Base-by-base conservation (phyloP, 2,888 invertebrate species). In the Deilephila porcellus region DNA sequence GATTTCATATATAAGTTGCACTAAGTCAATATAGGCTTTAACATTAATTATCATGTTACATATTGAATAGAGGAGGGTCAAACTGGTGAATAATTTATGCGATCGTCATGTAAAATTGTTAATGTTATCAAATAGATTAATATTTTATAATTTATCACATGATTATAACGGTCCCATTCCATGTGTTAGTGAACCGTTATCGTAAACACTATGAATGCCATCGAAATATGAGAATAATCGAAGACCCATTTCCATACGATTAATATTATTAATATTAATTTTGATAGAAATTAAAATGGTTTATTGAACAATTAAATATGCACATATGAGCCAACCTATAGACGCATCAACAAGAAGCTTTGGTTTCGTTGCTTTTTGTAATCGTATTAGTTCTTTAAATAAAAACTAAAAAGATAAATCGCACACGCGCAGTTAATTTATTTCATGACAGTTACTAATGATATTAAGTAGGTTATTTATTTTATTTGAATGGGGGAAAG, bases 91-190 rank as follows among this genome's bases (percentile, higher is more conserved):
- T 67, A 67, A 67, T 81, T 74, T 75, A 80, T 80, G 32, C 73
- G 70, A 45, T 52, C 8, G 60, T 53, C 20, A 67, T 29, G 70
- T 52, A 71, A 71, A 74, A 25, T 76, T 73, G 62, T 71, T 70
- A 60, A 74, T 73, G 74, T 53, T 37, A 60, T 72, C 74, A 19
- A 76, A 76, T 79, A 59, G 72, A 75, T 80, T 73, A 74, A 59
- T 70, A 62, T 60, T 73, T 67, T 74, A 80, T 76, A 56, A n/a
- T 53, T 71, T 71, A 74, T 71, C 20, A 25, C 75, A 76, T 73
- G 74, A 78, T 76, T 77, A 77, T 78, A 80, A 81, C 82, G 76
- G 80, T 78, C 60, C 29, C 60, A 52, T 73, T 74, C 53, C 11
- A 71, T 73, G 74, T 20, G 7, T 64, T 64, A 29, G 17, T 17